Conservation (phyloP, 2,113 vertebrate species). For the Erinaceus europaeus region DNA sequence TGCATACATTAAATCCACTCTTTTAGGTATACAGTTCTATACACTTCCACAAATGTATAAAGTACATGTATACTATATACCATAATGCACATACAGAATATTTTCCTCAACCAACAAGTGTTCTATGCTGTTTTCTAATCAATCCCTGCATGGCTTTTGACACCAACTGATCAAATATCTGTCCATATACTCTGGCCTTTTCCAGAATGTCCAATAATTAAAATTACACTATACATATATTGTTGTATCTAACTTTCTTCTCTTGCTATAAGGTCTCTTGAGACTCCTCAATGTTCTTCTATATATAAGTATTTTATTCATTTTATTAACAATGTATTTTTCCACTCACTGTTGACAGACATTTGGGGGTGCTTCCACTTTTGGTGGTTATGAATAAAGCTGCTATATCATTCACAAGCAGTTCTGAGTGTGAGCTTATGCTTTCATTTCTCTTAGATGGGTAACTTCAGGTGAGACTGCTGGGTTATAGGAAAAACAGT, state of each 20-base stretch:
- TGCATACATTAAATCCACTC: constrained; percentile 26
- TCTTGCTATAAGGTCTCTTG: background rate
- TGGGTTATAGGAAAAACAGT: background rate
- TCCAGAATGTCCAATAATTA: background rate
- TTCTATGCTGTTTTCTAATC: background rate
- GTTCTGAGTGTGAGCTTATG: background rate
- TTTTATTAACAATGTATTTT: background rate
- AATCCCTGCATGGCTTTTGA: background rate
- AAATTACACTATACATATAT: background rate
- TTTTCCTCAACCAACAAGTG: background rate
- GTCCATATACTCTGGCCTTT: background rate
- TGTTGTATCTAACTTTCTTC: background rate
- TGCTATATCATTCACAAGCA: background rate
- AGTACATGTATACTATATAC: background rate
- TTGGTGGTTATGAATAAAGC: background rate
- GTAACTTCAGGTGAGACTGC: background rate
- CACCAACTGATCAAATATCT: background rate
- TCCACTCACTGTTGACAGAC: background rate
- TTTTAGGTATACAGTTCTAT: background rate
- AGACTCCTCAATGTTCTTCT: background rate
- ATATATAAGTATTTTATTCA: background rate
- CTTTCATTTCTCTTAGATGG: background rate
- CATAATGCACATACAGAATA: background rate
- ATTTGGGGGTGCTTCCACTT: background rate
- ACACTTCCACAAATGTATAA: background rate